phyloP scores from a whole-genome alignment of 2,113 vertebrate species.

The Morone saxatilis region DNA sequence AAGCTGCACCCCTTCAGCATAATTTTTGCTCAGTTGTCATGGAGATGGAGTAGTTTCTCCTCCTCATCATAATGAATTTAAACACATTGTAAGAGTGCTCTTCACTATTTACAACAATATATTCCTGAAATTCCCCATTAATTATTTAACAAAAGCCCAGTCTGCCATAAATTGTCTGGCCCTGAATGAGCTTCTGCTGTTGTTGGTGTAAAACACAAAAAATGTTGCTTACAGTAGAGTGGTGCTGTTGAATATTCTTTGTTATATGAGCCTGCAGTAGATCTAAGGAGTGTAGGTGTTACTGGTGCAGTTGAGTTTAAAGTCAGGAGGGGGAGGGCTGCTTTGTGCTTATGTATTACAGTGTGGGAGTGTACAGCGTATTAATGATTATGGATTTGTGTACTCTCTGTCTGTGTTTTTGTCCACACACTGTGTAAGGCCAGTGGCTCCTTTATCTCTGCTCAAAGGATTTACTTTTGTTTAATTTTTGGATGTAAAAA shows the following conservation, averaged over 20 bases:
- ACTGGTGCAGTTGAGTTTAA: conserved; percentile 58
- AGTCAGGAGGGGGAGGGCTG: conserved; percentile 50
- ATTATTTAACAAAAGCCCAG: not conserved
- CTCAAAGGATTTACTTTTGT: not conserved
- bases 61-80: no score
- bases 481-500: not conserved
- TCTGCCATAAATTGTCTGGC: not conserved
- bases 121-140: not conserved
- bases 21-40: not conserved
- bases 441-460: not conserved
- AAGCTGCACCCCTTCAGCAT: not conserved
- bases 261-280: conserved; percentile 53
- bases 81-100: not conserved
- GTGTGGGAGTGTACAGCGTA: conserved; percentile 56
- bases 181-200: conserved; percentile 6
- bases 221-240: conserved; percentile 30
- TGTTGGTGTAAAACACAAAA: not conserved
- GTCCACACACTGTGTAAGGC: not conserved
- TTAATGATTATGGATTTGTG: conserved; percentile 48
- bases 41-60: not conserved
- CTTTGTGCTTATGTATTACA: conserved; percentile 50
- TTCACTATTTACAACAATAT: not conserved
- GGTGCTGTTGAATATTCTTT: conserved; percentile 36
- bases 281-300: conserved; percentile 74
- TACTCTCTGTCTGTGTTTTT: not conserved